Percentiles rank a stretch among this genome's conserved stretches.
Conservation (phyloP, 2,113 vertebrate species). For the Ia io region DNA sequence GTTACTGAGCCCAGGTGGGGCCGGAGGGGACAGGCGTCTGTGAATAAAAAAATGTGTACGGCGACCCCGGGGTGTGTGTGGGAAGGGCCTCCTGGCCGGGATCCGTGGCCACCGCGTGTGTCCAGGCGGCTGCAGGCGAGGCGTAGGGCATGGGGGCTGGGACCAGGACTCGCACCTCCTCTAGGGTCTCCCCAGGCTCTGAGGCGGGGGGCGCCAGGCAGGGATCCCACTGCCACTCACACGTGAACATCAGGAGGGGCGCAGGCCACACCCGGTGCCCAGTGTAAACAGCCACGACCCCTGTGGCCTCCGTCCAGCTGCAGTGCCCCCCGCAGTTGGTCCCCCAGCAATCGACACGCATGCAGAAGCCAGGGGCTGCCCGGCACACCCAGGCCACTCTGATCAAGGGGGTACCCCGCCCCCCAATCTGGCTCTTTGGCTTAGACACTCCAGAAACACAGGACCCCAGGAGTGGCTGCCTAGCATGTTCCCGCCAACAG, state of each 20-base stretch:
- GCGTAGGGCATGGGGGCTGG: neutral
- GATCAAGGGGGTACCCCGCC: no score
- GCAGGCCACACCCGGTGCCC: neutral
- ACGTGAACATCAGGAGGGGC: neutral
- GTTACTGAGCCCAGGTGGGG: conserved; percentile 58
- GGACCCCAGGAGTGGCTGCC: neutral
- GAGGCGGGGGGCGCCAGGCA: rapidly evolving
- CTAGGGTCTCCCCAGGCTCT: no score
- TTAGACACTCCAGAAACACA: conserved; percentile 10
- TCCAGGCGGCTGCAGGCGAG: neutral
- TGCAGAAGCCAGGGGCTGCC: neutral
- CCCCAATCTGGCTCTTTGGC: conserved; percentile 40
- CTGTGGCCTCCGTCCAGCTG: neutral
- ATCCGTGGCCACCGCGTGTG: neutral
- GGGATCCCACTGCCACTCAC: neutral
- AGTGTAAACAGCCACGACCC: neutral
- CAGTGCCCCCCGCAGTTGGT: neutral
- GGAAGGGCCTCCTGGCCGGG: neutral
- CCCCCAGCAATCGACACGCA: rapidly evolving
- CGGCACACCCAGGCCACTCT: neutral
- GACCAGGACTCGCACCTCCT: neutral
- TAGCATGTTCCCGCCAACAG: neutral
- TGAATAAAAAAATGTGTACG: conserved; percentile 54
- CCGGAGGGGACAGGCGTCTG: neutral
- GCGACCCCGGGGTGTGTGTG: conserved; percentile 3